These are phyloP conservation scores for Heterocephalus glaber DNA, from an alignment of 2,113 vertebrate genomes.

Conservation along the genomic window DNA sequence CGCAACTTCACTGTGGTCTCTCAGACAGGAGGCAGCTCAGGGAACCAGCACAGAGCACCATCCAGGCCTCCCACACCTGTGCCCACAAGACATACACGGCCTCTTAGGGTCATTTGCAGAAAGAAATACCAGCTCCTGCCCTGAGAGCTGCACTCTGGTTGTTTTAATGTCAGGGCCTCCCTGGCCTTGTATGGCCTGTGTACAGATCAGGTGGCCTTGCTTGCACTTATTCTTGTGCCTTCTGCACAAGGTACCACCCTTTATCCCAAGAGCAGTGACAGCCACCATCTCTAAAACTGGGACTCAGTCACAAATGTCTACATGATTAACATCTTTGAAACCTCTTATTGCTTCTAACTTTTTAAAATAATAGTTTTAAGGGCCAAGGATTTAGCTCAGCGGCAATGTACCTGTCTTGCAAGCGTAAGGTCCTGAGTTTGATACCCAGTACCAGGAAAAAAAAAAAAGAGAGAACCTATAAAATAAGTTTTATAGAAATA, in stretches of 20 bases:
- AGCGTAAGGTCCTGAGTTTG: too few relatives aligned
- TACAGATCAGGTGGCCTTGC: rapidly evolving
- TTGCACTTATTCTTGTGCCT: too few relatives aligned
- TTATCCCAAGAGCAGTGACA: background rate
- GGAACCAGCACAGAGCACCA: background rate
- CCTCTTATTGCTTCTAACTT: background rate
- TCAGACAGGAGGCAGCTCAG: background rate
- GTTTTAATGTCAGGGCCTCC: background rate
- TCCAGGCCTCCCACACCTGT: background rate
- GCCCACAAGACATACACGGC: background rate
- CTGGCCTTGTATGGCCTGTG: too few relatives aligned
- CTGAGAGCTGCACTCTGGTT: background rate
- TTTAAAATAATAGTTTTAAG: background rate
- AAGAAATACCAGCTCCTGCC: background rate
- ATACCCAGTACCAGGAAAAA: too few relatives aligned
- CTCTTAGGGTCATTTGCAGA: background rate
- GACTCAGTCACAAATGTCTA: background rate
- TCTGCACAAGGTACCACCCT: too few relatives aligned
- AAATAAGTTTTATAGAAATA: background rate
- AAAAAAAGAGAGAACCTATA: too few relatives aligned
- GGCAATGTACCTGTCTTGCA: too few relatives aligned
- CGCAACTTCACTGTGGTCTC: background rate
- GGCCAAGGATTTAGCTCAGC: too few relatives aligned
- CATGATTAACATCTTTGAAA: background rate
- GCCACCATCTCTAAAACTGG: background rate